Evolutionary conservation across 2,888 invertebrate genomes (phyloP).

Genomic region (Caenorhabditis panamensis): DNA sequence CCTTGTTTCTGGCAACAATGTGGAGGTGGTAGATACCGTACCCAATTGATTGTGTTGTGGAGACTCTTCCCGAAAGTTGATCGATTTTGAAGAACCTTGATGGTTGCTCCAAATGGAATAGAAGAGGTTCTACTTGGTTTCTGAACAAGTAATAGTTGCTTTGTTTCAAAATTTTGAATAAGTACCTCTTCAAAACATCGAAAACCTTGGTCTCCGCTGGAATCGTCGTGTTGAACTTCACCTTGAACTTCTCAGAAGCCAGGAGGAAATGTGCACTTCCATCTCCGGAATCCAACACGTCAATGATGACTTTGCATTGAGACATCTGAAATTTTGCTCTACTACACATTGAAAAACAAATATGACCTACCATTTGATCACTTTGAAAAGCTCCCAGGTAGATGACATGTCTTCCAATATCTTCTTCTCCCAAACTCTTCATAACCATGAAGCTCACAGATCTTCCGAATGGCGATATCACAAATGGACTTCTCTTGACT

Average conservation of each 20-base stretch:
- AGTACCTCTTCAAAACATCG: slow-evolving; percentile 37
- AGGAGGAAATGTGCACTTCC: slow-evolving; percentile 15
- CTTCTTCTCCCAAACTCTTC: slow-evolving; percentile 22
- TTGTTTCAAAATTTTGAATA: slow-evolving; percentile 1
- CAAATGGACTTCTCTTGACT: slow-evolving; percentile 18
- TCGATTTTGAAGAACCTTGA: slow-evolving; percentile 51
- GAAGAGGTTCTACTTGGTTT: slow-evolving; percentile 30
- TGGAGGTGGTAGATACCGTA: slow-evolving; percentile 46
- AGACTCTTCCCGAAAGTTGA: slow-evolving; percentile 36
- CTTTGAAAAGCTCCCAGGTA: slow-evolving; percentile 35
- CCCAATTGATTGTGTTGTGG: slow-evolving; percentile 30
- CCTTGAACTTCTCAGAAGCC: slow-evolving; percentile 17
- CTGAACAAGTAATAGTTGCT: slow-evolving; percentile 26
- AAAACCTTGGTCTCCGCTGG: slow-evolving; percentile 18
- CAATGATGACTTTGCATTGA: slow-evolving; percentile 43
- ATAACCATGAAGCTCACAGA: slow-evolving; percentile 17
- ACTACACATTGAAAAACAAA: neutral
- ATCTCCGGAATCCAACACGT: slow-evolving; percentile 43
- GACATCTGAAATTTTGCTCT: slow-evolving; percentile 19
- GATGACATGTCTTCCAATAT: slow-evolving; percentile 14
- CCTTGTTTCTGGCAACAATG: slow-evolving; percentile 25
- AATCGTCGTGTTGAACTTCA: slow-evolving; percentile 17
- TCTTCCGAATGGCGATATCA: slow-evolving; percentile 7
- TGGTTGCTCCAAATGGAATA: slow-evolving; percentile 39
- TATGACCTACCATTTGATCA: slow-evolving; percentile 15